phyloP scores from a whole-genome alignment of 2,113 vertebrate species.

The Heterocephalus glaber region DNA sequence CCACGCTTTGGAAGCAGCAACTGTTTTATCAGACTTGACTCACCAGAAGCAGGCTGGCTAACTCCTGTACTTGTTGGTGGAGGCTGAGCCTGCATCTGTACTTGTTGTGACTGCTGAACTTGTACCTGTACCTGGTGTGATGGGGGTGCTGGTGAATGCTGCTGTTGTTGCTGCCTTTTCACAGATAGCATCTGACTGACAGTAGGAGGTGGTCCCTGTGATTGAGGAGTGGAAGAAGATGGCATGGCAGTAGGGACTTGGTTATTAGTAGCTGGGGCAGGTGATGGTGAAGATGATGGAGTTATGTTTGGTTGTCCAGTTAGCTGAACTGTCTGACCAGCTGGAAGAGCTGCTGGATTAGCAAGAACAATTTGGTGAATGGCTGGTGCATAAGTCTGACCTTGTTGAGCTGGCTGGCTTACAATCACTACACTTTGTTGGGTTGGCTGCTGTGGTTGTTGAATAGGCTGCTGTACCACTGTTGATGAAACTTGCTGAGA shows the following conservation, averaged over 20 bases:
- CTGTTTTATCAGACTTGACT: slow-evolving; percentile 99
- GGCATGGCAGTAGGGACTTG: slow-evolving; percentile 87
- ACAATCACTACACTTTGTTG: slow-evolving; percentile 97
- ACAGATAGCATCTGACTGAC: slow-evolving; percentile 96
- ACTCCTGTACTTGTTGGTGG: slow-evolving; percentile 86
- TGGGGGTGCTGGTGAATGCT: slow-evolving; percentile 86
- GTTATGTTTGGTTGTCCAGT: slow-evolving; percentile 91
- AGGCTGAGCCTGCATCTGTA: slow-evolving; percentile 89
- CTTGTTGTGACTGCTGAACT: slow-evolving; percentile 83
- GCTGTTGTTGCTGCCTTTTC: slow-evolving; percentile 91
- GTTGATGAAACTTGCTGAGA: slow-evolving; percentile 89
- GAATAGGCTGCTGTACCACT: slow-evolving; percentile 87
- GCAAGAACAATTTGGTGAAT: slow-evolving; percentile 98
- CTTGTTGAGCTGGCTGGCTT: slow-evolving; percentile 93
- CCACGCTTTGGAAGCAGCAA: slow-evolving; percentile 98
- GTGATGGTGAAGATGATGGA: slow-evolving; percentile 88
- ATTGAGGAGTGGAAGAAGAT: slow-evolving; percentile 88
- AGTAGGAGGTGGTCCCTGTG: slow-evolving; percentile 92
- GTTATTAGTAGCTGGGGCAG: slow-evolving; percentile 86
- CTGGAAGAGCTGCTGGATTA: slow-evolving; percentile 92
- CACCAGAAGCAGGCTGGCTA: slow-evolving; percentile 91
- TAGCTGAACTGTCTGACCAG: slow-evolving; percentile 93
- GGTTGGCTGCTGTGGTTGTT: slow-evolving; percentile 86
- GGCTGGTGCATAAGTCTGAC: slow-evolving; percentile 92
- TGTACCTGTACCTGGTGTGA: slow-evolving; percentile 88